A percentile compares a stretch with the other conserved stretches of the same genome.
These are phyloP conservation scores for Pluvialis apricaria DNA, from an alignment of 2,113 vertebrate genomes.

Conservation along the genomic window DNA sequence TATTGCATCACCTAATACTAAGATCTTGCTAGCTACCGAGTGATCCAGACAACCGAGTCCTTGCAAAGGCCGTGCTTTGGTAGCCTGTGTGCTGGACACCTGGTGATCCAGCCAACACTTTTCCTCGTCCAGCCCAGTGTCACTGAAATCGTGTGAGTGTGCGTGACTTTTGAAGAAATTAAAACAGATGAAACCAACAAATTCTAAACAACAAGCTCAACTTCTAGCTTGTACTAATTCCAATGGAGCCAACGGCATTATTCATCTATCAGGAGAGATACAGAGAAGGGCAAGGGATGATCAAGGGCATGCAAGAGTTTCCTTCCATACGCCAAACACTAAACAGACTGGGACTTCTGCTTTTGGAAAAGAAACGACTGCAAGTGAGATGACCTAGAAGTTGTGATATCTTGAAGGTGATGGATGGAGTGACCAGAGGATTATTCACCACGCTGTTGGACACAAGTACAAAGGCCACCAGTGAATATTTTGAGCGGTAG, in stretches of 20 bases:
- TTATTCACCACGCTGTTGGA: background rate
- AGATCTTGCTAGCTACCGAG: fast-evolving
- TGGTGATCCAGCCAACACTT: background rate
- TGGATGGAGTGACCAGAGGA: background rate
- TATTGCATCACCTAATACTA: background rate
- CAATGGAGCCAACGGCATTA: background rate
- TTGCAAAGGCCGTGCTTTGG: background rate
- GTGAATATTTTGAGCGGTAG: background rate
- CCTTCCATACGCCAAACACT: background rate
- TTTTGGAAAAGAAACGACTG: background rate
- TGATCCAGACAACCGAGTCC: background rate
- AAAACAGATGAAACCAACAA: background rate
- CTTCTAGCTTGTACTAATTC: background rate
- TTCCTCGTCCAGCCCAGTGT: background rate
- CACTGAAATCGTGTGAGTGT: background rate
- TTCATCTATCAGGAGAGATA: background rate
- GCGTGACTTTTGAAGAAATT: background rate
- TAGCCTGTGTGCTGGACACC: background rate
- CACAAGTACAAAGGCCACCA: background rate
- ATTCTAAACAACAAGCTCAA: background rate
- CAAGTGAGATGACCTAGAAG: background rate
- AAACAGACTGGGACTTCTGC: background rate
- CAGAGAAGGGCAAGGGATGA: background rate
- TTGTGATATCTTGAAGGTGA: background rate
- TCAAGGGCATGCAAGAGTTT: background rate